Percentiles rank a stretch among this genome's conserved stretches.
Evolutionary conservation across 2,888 invertebrate species (phyloP).

Genomic region (Macrosiphum euphorbiae): DNA sequence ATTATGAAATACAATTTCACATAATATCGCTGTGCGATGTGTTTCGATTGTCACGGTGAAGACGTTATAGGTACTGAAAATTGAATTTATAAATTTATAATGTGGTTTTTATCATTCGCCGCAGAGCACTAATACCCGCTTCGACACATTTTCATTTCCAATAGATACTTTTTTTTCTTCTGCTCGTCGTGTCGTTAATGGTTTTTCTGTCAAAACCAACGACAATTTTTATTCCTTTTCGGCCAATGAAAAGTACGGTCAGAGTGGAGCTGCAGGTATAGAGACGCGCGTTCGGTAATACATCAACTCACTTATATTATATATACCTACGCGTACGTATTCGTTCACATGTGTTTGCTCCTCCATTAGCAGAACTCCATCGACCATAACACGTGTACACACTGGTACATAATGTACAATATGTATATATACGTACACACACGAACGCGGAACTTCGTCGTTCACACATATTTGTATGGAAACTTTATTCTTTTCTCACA

Average conservation of each 20-base stretch:
- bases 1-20: background rate
- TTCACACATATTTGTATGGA: constrained; percentile 29
- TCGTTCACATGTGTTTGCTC: constrained; percentile 29
- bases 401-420: background rate
- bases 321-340: background rate
- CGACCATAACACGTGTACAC: constrained; percentile 31
- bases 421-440: no score
- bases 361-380: constrained; percentile 56
- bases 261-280: constrained; percentile 39
- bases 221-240: constrained; percentile 51
- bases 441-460: constrained; percentile 16
- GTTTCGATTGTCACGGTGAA: background rate
- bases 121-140: background rate
- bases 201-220: constrained; percentile 34
- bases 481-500: constrained; percentile 4
- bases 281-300: constrained; percentile 41
- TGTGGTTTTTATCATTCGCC: constrained; percentile 11
- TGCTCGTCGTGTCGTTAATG: background rate
- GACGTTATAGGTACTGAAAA: background rate
- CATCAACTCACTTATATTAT: constrained; percentile 30
- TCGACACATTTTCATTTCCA: constrained; percentile 47
- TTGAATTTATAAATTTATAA: background rate
- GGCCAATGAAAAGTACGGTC: constrained; percentile 40
- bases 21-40: background rate
- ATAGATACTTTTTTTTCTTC: constrained; percentile 33